Evolutionary conservation across 2,888 invertebrate species (phyloP), one percentile per base, ranked within the genome.

Genomic region (Odiellus spinosus): DNA sequence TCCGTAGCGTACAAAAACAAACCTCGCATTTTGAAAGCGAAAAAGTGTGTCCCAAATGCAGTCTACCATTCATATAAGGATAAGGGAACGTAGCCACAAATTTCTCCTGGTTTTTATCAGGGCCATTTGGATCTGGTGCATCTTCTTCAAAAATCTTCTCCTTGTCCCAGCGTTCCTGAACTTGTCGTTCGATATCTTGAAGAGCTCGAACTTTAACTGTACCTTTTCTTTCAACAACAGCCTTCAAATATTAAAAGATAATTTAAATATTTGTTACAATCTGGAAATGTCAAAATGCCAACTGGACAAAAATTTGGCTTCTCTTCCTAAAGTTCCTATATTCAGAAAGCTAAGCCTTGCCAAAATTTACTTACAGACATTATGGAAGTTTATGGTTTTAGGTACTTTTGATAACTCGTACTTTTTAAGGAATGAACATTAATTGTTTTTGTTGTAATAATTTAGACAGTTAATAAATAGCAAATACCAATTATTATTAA

Each of bases 31-130:
- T 98, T 8, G 93, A 88, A 41, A 98, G 64, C 3, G 93, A 85
- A 71, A 98, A 98, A 12, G 90, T 87, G 65, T 98, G 98, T 0
- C 98, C 98, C 55, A 99, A 71, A 74, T 98, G 98, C 46, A 98
- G 75, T 40, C 87, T 77, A 10, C 98, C 98, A 73, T 98, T 98
- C 96, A 98, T 98, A 63, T 99, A 98, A 0, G 98, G 98, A 69
- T 80, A 98, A 1, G 98, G 98, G 70, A 98, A 98, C 2, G 91
- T 91, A 33, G 82, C 83, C 56, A 93, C 71, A 64, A 82, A 96
- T 63, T 96, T 98, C 11, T 64, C 61, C 0, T 82, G 82, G 11
- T 48, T 40, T 11, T 46, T 42, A 11, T 39, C 17, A 18, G 14
- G 15, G 17, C 38, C 21, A 26, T 26, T 26, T 19, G 42, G 34